phyloP scores from a whole-genome alignment of 2,888 invertebrate genomes.

The Achlya flavicornis region DNA sequence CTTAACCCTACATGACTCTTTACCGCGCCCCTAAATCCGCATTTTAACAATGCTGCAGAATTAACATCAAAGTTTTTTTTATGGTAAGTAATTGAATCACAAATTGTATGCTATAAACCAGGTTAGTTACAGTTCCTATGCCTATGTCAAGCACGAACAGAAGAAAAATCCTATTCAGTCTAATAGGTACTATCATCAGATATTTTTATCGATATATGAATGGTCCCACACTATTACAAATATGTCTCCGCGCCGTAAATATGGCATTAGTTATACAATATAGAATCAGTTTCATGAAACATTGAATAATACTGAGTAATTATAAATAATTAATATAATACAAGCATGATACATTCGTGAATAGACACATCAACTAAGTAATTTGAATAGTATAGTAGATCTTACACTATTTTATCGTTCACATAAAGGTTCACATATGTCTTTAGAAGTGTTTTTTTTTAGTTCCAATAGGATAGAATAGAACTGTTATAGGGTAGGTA shows the following conservation, averaged over 20 bases:
- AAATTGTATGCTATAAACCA: too few species aligned
- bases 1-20: background rate
- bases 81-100: too few species aligned
- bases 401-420: too few species aligned
- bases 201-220: background rate
- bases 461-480: background rate
- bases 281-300: background rate
- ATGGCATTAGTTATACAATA: background rate
- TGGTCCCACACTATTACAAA: background rate
- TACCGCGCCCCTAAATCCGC: background rate
- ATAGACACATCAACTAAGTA: constrained; percentile 6
- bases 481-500: too few species aligned
- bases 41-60: background rate
- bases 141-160: too few species aligned
- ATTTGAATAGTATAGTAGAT: background rate
- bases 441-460: background rate
- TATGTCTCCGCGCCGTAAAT: background rate
- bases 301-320: constrained; percentile 1
- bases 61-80: too few species aligned
- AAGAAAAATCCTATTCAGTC: too few species aligned
- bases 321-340: constrained; percentile 11
- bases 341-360: background rate
- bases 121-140: too few species aligned
- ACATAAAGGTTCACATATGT: background rate
- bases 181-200: too few species aligned